These are phyloP conservation scores for Allolobophora icterica DNA, from an alignment of 2,888 invertebrate species.

Conservation along the genomic window DNA sequence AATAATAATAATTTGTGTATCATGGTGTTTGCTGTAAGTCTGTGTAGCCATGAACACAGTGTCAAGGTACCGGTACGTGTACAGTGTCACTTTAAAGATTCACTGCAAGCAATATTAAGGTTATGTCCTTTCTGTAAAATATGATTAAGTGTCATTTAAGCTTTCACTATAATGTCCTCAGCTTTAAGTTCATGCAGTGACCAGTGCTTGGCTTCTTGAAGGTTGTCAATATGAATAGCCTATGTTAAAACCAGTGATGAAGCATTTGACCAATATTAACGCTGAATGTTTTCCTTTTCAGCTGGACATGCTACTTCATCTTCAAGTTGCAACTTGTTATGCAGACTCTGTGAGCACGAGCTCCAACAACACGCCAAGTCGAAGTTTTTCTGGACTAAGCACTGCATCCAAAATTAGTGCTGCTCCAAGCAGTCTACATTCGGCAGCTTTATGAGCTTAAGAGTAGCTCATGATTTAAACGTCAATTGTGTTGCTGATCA, in stretches of 20 bases:
- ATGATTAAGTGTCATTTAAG: background rate
- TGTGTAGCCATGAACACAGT: background rate
- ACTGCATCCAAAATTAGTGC: conserved; percentile 3
- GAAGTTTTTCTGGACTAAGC: background rate
- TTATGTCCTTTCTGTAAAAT: background rate
- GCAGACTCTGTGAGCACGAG: conserved; percentile 2
- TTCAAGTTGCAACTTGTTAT: conserved; percentile 1
- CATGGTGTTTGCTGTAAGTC: background rate
- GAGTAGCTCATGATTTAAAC: background rate
- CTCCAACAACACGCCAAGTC: background rate
- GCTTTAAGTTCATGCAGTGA: background rate
- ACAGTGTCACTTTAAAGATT: background rate
- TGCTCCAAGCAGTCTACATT: conserved; percentile 17
- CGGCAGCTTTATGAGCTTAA: conserved; percentile 1
- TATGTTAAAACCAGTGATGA: background rate
- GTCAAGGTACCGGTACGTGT: background rate
- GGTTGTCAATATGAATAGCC: background rate
- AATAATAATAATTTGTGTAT: background rate
- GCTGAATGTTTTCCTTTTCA: background rate
- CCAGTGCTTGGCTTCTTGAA: background rate
- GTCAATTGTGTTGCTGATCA: background rate
- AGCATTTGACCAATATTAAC: background rate
- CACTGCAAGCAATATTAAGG: background rate
- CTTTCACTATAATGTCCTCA: background rate
- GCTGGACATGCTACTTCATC: conserved; percentile 29